phyloP scores from a whole-genome alignment of 2,113 vertebrate species.

The Sylvietta virens region DNA sequence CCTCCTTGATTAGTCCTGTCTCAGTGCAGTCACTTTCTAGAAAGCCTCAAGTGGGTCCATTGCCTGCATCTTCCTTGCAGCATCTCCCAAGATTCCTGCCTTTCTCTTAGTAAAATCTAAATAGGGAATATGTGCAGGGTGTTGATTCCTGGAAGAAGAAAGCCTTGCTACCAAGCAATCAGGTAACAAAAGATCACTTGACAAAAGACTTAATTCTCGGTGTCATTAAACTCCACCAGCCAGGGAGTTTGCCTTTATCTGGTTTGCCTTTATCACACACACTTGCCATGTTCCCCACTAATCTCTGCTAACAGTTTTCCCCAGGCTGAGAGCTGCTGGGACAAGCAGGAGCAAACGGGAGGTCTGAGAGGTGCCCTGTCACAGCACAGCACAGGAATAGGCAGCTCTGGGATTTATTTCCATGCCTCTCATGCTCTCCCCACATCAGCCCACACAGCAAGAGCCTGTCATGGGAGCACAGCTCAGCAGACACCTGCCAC shows the following conservation, averaged over 20 bases:
- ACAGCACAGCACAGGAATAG: neutral
- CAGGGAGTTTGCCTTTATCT: neutral
- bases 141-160: neutral
- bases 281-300: neutral
- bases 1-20: neutral
- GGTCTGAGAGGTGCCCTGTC: neutral
- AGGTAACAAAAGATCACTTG: neutral
- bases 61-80: neutral
- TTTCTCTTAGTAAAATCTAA: neutral
- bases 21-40: neutral
- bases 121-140: rapidly evolving
- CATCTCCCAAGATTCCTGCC: neutral
- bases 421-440: neutral
- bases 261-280: neutral
- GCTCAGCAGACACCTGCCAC: neutral
- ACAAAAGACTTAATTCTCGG: slow-evolving; percentile 26
- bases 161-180: neutral
- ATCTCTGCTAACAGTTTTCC: neutral
- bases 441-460: neutral
- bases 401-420: slow-evolving; percentile 1
- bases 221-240: neutral
- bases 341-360: neutral
- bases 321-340: neutral
- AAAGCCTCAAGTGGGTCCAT: neutral
- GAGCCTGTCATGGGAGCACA: neutral